Percentiles rank a stretch among this genome's conserved stretches.
Evolutionary conservation across 2,888 invertebrate species (phyloP).

Genomic region (Phlogophora meticulosa): DNA sequence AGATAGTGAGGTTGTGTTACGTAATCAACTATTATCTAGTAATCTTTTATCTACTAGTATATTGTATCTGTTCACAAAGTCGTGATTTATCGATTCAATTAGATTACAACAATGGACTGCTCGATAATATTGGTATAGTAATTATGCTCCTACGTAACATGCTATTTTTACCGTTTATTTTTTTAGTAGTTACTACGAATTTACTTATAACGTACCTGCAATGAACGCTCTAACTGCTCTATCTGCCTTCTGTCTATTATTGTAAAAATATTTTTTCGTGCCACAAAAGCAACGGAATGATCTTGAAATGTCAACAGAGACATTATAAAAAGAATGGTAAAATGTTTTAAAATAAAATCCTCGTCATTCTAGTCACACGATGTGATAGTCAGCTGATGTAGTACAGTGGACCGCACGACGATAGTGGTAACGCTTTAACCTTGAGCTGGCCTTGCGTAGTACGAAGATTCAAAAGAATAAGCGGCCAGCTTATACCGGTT

Average conservation of each 20-base stretch:
- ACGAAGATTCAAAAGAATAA: too few relatives aligned
- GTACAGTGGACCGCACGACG: background rate
- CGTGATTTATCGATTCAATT: slow-evolving; percentile 56
- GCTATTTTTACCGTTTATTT: slow-evolving; percentile 20
- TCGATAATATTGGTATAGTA: slow-evolving; percentile 6
- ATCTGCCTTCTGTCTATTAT: background rate
- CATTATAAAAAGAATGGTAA: slow-evolving; percentile 57
- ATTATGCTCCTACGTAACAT: slow-evolving; percentile 5
- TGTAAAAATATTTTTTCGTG: slow-evolving; percentile 20
- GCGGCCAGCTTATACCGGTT: too few relatives aligned
- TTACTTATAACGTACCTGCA: slow-evolving; percentile 7
- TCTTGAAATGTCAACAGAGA: slow-evolving; percentile 63
- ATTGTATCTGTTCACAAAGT: slow-evolving; percentile 24
- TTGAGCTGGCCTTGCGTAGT: too few relatives aligned
- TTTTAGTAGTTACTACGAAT: slow-evolving; percentile 5
- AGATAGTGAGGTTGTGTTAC: slow-evolving; percentile 27
- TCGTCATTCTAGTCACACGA: slow-evolving; percentile 34
- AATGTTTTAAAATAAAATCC: slow-evolving; percentile 59
- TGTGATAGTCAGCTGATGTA: slow-evolving; percentile 48
- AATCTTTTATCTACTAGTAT: slow-evolving; percentile 34
- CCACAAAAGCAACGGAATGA: slow-evolving; percentile 40
- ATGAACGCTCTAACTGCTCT: background rate
- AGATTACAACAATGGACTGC: slow-evolving; percentile 9
- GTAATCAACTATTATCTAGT: slow-evolving; percentile 34
- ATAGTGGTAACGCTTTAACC: too few relatives aligned